A percentile compares a stretch with the other conserved stretches of the same genome.
Evolutionary conservation across 2,797 vertebrate genomes (phyloP).

Genomic region (Selene dorsalis): DNA sequence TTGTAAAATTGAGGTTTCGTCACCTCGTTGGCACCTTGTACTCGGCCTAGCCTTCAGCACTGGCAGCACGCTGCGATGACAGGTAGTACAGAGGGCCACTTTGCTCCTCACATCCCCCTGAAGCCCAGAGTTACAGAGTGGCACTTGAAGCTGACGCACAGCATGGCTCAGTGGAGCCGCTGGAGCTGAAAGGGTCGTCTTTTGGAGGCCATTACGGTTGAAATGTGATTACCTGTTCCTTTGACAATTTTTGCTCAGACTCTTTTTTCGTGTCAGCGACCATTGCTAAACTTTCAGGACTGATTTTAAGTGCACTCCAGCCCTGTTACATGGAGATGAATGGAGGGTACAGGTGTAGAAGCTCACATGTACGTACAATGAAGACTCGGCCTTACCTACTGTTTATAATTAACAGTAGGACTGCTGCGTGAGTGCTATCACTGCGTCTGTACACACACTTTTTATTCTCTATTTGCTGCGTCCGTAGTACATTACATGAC

Average conservation of each 20-base stretch:
- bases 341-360: neutral
- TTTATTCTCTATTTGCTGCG: slow-evolving; percentile 8
- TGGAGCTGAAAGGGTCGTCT: slow-evolving; percentile 12
- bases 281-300: neutral
- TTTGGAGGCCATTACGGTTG: neutral
- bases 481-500: slow-evolving; percentile 4
- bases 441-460: slow-evolving; percentile 10
- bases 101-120: slow-evolving; percentile 54
- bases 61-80: slow-evolving; percentile 71
- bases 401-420: neutral
- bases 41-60: slow-evolving; percentile 41
- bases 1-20: slow-evolving; percentile 57
- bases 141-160: slow-evolving; percentile 56
- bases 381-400: neutral
- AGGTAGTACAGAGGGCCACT: slow-evolving; percentile 72
- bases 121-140: slow-evolving; percentile 58
- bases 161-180: neutral
- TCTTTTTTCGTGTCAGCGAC: neutral
- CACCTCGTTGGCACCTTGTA: slow-evolving; percentile 59
- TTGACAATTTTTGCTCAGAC: neutral
- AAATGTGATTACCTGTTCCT: neutral
- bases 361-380: neutral
- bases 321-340: neutral
- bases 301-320: neutral
- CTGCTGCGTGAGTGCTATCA: neutral